Evolutionary conservation across 2,797 vertebrate species (phyloP).

Genomic region (Sebastes vulpes): DNA sequence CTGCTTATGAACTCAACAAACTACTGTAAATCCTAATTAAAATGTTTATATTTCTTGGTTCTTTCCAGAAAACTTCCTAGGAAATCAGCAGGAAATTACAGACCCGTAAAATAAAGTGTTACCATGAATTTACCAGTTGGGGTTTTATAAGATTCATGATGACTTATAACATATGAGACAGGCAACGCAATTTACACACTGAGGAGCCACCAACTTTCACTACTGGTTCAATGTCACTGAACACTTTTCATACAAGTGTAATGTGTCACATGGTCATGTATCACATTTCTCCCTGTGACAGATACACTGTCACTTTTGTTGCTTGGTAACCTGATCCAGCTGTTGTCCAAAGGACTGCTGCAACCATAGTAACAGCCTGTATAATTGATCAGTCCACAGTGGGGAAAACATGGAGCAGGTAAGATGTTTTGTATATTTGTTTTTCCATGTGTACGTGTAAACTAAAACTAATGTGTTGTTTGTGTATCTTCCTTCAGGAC

Average conservation of each 20-base stretch:
- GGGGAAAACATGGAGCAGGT: conserved; percentile 78
- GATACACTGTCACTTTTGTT: conserved; percentile 64
- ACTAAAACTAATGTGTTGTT: neutral
- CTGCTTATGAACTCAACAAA: neutral
- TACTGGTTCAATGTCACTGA: neutral
- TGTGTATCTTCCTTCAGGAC: conserved; percentile 37
- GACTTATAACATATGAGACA: neutral
- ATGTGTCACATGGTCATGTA: conserved; percentile 29
- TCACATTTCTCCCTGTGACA: conserved; percentile 53
- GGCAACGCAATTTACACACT: neutral
- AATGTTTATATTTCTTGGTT: neutral
- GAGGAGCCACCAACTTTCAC: conserved; percentile 13
- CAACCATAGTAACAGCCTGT: conserved; percentile 70
- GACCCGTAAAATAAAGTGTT: neutral
- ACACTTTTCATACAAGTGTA: conserved; percentile 12
- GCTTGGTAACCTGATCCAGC: conserved; percentile 69
- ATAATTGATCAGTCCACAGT: conserved; percentile 71
- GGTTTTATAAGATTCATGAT: neutral
- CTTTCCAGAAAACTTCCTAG: neutral
- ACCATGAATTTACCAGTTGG: neutral
- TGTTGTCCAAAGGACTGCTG: conserved; percentile 55
- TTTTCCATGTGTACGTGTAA: conserved; percentile 3
- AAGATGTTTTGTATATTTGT: conserved; percentile 37
- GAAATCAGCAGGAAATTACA: neutral
- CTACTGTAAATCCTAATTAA: neutral